These are phyloP conservation scores for Lasioglossum leucozonium DNA, from an alignment of 2,888 invertebrate genomes.

Conservation along the genomic window DNA sequence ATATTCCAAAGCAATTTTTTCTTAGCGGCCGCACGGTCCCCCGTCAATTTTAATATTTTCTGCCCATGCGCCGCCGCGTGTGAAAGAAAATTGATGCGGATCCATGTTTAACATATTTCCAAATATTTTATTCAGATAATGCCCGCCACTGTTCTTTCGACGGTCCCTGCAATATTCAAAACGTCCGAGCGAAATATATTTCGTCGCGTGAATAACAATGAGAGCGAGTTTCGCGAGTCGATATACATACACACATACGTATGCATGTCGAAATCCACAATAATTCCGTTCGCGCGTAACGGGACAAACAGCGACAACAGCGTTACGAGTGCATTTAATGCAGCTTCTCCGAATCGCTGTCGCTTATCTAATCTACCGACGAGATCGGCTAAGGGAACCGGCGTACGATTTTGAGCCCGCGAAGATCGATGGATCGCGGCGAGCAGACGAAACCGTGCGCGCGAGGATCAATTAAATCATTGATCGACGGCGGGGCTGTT, in stretches of 20 bases:
- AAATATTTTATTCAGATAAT: not conserved
- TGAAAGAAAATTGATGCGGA: not conserved
- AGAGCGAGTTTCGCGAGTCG: not conserved
- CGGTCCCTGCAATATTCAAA: not conserved
- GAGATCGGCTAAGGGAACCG: slow-evolving; percentile 16
- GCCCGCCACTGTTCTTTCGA: not conserved
- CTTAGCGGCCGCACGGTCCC: not conserved
- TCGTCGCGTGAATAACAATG: slow-evolving; percentile 1
- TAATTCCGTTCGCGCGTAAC: slow-evolving; percentile 24
- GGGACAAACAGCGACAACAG: slow-evolving; percentile 38
- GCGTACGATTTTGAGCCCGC: slow-evolving; percentile 69
- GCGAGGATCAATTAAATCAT: slow-evolving; percentile 60
- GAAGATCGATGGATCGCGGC: slow-evolving; percentile 67
- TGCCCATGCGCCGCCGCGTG: not conserved
- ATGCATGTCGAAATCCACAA: slow-evolving; percentile 44
- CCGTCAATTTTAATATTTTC: not conserved
- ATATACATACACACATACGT: no score
- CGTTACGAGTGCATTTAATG: slow-evolving; percentile 40
- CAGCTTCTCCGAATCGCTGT: slow-evolving; percentile 53
- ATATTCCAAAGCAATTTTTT: not conserved
- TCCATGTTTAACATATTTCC: slow-evolving; percentile 11
- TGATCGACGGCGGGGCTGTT: slow-evolving; percentile 55
- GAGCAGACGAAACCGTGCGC: slow-evolving; percentile 14
- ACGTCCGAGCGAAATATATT: slow-evolving; percentile 14
- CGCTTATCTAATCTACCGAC: slow-evolving; percentile 65